Conservation (phyloP, 2,888 invertebrate species). For the Strigamia maritima region DNA sequence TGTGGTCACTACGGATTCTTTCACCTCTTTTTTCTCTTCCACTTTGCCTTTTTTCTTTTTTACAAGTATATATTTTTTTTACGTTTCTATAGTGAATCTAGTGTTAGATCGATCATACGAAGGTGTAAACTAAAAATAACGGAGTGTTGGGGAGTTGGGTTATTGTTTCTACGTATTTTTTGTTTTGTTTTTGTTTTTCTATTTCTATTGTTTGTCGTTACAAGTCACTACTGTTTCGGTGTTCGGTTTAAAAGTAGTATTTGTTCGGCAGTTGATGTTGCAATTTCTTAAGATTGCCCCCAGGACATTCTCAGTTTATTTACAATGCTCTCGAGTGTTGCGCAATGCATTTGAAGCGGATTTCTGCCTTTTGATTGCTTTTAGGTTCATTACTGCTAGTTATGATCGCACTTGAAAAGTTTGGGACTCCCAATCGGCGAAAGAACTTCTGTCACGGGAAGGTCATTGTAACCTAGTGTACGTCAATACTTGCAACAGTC, state of each 20-base stretch:
- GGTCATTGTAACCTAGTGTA: slow-evolving; percentile 63
- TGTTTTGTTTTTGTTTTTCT: background rate
- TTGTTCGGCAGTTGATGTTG: background rate
- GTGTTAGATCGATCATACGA: background rate
- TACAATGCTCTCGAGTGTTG: slow-evolving; percentile 31
- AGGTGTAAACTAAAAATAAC: background rate
- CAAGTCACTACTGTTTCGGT: background rate
- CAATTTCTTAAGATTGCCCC: slow-evolving; percentile 32
- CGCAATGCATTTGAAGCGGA: slow-evolving; percentile 22
- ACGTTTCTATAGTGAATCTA: background rate
- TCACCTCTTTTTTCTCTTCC: background rate
- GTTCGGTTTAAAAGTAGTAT: background rate
- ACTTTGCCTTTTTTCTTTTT: background rate
- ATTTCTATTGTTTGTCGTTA: background rate
- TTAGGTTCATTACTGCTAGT: slow-evolving; percentile 21
- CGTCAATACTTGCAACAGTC: slow-evolving; percentile 11
- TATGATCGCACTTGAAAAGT: slow-evolving; percentile 76
- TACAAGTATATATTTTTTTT: background rate
- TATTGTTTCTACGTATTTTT: no score
- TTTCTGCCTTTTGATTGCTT: slow-evolving; percentile 32
- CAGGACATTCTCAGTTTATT: slow-evolving; percentile 8
- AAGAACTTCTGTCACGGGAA: slow-evolving; percentile 65
- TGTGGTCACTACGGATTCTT: slow-evolving; percentile 20
- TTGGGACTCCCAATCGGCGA: slow-evolving; percentile 76
- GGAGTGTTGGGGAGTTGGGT: background rate